Base-by-base conservation (phyloP, 2,113 vertebrate genomes). In the Pungitius pungitius region DNA sequence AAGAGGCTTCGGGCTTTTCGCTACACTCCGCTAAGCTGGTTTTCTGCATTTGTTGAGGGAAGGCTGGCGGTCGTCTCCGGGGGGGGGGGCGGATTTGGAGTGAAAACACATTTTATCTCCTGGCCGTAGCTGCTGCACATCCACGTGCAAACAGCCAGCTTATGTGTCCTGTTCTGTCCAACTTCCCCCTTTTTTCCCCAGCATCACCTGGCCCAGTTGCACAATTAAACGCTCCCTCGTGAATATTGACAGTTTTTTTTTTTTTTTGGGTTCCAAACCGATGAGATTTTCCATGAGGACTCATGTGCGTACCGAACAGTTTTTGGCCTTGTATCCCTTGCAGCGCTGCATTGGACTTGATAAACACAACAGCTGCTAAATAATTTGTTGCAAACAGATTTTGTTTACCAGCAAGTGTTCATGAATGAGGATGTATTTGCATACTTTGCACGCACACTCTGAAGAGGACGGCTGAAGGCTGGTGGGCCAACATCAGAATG, bases 91-190 rank as follows among this genome's bases (percentile, higher is more conserved):
- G n/a, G n/a, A n/a, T 75, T 89, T 86, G 64, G 60, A 69, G 77
- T 82, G 78, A 85, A 86, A 89, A 84, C 77, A 81, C 56, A 73
- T 75, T 82, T 78, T n/a, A 73, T 83, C 67, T 79, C 42, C 64
- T 62, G 73, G 81, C 84, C 85, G 35, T 89, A 88, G 88, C 90
- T 90, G 91, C 84, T 59, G 77, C 55, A 74, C 77, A 83, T 85
- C 80, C 86, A 65, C 78, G 68, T 84, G 84, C 87, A 91, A 90
- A 90, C 89, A 91, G 66, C 57, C 90, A 83, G 75, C 89, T 92
- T 85, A 90, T 87, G 90, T 57, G 78, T 81, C 30, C 51, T 1
- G 30, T 83, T 80, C 55, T 47, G 55, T 75, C 78, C 70, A 86
- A 81, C 70, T 80, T 78, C 47, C 42, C 73, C n/a, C n/a, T n/a